Base-by-base conservation (phyloP, 2,113 vertebrate species). In the Archilochus colubris region DNA sequence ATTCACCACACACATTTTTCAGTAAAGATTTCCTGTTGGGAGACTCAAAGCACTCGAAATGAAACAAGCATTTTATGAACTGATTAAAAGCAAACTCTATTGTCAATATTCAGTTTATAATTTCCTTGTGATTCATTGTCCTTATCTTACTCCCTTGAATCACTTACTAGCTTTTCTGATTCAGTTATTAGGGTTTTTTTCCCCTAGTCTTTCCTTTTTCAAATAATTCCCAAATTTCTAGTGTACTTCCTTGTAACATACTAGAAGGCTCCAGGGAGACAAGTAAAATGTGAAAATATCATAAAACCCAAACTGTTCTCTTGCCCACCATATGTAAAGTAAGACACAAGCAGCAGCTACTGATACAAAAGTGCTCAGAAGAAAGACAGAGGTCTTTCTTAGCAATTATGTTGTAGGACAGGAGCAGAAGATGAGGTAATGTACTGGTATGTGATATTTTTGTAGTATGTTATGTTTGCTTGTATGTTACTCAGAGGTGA, bases 61-160 rank as follows among this genome's bases (percentile, higher is more conserved):
- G 17, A 75, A 81, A 31, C 7, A 86, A 83, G 27, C 20, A 64
- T 91, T 93, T 86, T 28, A 86, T n/a, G 48, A 57, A 86, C 86
- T 36, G 2, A 78, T 69, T 75, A 72, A 82, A 90, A 93, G 24
- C 17, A 81, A 86, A 70, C 43, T 61, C 62, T 20, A 13, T 22
- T 80, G 46, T 86, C 59, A 92, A 67, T 33, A 86, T 38, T 20
- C 24, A 75, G n/a, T 78, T 81, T 68, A 64, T 44, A 53, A 88
- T 72, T 91, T 59, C 25, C 25, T n/a, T 43, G 10, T 76, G 59
- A 86, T 75, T 89, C 2, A 61, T 66, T 82, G 27, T 46, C 25
- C 28, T 73, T 74, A 67, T 57, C 6, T 76, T 88, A 43, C 31
- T 82, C 0, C 1, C 11, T 31, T 8, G 24, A 67, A 77, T 59